phyloP scores from a whole-genome alignment of 1,140 invertebrate species.

The Drosophila nannoptera region DNA sequence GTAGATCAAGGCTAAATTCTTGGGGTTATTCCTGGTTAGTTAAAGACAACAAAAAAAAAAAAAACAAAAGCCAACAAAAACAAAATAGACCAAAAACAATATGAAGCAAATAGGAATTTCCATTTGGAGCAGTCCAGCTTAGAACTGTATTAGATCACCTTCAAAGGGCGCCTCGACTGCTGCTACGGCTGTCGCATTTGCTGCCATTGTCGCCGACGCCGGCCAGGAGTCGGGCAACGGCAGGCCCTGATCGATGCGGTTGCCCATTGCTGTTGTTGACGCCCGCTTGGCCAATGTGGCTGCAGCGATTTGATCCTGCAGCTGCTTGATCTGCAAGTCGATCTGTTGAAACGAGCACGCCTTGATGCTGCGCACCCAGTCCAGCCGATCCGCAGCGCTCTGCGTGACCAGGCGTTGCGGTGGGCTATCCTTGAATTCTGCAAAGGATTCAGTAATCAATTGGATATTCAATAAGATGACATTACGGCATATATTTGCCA shows the following conservation, averaged over 20 bases:
- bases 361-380: slow-evolving; percentile 92
- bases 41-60: slow-evolving; percentile 16
- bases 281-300: slow-evolving; percentile 72
- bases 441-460: no score
- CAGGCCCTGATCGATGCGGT: slow-evolving; percentile 67
- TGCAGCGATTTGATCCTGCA: slow-evolving; percentile 82
- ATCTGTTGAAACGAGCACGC: slow-evolving; percentile 91
- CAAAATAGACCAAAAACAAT: background rate
- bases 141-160: slow-evolving; percentile 81
- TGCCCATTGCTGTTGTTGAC: slow-evolving; percentile 52
- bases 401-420: slow-evolving; percentile 89
- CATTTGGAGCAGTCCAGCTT: slow-evolving; percentile 30
- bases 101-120: background rate
- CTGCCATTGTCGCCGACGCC: background rate
- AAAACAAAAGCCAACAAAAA: slow-evolving; percentile 31
- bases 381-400: slow-evolving; percentile 89
- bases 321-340: slow-evolving; percentile 85
- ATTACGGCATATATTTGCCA: no score
- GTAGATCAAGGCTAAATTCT: slow-evolving; percentile 12
- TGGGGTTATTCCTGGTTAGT: slow-evolving; percentile 19
- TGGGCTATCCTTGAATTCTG: slow-evolving; percentile 90
- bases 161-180: slow-evolving; percentile 73
- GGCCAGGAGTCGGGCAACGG: slow-evolving; percentile 21
- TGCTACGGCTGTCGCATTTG: background rate
- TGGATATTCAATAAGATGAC: background rate